Base-by-base conservation (phyloP, 1,140 invertebrate species). In the Megalonaias nervosa region DNA sequence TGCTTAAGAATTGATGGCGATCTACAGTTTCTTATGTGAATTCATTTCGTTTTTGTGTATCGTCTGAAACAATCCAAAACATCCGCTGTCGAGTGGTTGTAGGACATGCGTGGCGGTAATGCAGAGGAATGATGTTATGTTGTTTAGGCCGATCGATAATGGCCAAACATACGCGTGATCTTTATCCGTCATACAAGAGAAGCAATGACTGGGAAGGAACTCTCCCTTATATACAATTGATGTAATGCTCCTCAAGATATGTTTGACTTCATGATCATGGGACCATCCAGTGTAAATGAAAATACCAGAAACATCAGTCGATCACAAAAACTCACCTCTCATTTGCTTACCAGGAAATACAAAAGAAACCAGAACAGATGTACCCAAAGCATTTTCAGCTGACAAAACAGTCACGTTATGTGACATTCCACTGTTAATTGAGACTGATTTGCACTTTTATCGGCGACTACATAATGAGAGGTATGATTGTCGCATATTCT, bases 341-440 rank as follows among this genome's bases (percentile, higher is more conserved):
- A 87, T 75, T 48, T 87, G 71, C 0, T 84, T 85, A 31, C 89
- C 88, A 75, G 88, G 88, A 72, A 91, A 92, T 16, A 91, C 59
- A 48, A 91, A 89, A 84, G 88, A 90, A 55, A 89, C 84, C 14
- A 88, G 88, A 66, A 91, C 11, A 48, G 38, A 48, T 48, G 38
- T 48, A 48, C 38, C 38, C 9, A 48, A 48, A 48, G 38, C 11
- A 48, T 48, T 48, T 48, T 11, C 38, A 48, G 38, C 38, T 0
- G 38, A 48, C 11, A 48, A 6, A 48, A 48, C 38, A 48, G 38
- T 11, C 38, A 48, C 38, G 38, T 48, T 48, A 48, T 48, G 6
- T 48, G 38, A 48, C 38, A 48, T 48, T 48, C 38, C 38, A 48
- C 38, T 48, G 38, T 48, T 48, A 48, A 48, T 48, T 11, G 38